Evolutionary conservation across 2,797 vertebrate species (phyloP), one percentile per base, ranked within the genome.

Genomic region (Merluccius polli): DNA sequence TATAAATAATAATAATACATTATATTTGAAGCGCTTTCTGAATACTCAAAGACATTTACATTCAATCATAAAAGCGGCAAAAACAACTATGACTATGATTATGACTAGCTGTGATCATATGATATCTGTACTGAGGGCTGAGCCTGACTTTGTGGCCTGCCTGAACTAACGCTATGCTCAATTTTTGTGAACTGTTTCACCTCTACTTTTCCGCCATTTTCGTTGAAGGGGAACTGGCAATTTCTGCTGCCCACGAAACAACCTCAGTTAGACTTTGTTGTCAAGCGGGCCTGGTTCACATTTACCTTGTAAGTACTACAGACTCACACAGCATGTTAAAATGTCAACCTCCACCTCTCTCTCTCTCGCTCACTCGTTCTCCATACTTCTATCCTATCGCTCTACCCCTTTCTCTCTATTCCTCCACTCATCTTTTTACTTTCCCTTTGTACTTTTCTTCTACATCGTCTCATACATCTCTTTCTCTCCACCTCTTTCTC

Each of bases 211-310:
- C 9, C 35, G 35, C 35, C 35, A 36, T 36, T 36, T 36, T 36
- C 35, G 1, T 36, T 36, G 35, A 36, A 36, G 35, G 35, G 35
- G 7, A 36, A 36, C 35, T 10, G 35, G 21, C 24, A 31, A 11
- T 38, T 5, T 13, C 35, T 69, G 35, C 68, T 31, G 52, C 52
- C 30, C 63, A 87, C 84, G 87, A 86, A 82, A 82, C 81, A 76
- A 83, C 79, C 79, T 81, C 88, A 85, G 86, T 79, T 83, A 73
- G 33, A 71, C 82, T 88, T 88, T 81, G 85, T 89, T 75, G 75
- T 77, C 76, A 82, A 89, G 85, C 76, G 85, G 74, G 88, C 86
- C 85, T 88, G 1, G 15, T 59, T 91, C 90, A 90, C 91, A 84
- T 87, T 71, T 77, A 80, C 63, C 74, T 70, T 77, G 74, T 76